phyloP scores from a whole-genome alignment of 1,140 invertebrate species.

The Penaeus chinensis region DNA sequence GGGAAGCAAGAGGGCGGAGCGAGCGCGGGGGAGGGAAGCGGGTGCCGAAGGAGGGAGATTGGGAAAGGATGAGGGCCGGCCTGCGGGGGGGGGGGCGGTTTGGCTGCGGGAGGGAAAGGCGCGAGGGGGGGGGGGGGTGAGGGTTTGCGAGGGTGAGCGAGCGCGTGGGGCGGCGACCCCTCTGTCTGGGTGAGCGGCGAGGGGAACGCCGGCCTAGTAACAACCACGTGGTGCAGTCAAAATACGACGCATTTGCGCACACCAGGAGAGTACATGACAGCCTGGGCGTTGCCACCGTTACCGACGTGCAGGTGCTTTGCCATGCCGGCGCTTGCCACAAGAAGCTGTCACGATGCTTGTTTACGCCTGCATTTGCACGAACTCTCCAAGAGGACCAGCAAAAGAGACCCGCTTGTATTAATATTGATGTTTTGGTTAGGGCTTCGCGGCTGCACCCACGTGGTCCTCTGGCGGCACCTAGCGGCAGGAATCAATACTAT shows the following conservation, averaged over 20 bases:
- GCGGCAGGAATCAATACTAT: too few relatives aligned
- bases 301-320: too few relatives aligned
- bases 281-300: not conserved
- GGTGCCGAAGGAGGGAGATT: not conserved
- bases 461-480: too few relatives aligned
- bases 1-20: slow-evolving; percentile 1
- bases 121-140: not conserved
- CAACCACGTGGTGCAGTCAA: slow-evolving; percentile 37
- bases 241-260: slow-evolving; percentile 48
- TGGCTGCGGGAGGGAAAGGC: slow-evolving; percentile 1
- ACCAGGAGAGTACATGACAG: not conserved
- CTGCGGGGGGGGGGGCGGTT: not conserved
- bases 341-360: too few relatives aligned
- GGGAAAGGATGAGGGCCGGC: not conserved
- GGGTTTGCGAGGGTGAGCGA: slow-evolving; percentile 10
- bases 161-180: slow-evolving; percentile 47
- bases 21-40: not conserved
- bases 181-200: slow-evolving; percentile 44
- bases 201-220: slow-evolving; percentile 38
- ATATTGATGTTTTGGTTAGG: too few relatives aligned
- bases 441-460: too few relatives aligned
- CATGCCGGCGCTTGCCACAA: too few relatives aligned
- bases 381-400: too few relatives aligned
- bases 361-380: too few relatives aligned
- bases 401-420: too few relatives aligned